Conservation (phyloP, 2,888 invertebrate genomes). For the Diplolepis rosae region DNA sequence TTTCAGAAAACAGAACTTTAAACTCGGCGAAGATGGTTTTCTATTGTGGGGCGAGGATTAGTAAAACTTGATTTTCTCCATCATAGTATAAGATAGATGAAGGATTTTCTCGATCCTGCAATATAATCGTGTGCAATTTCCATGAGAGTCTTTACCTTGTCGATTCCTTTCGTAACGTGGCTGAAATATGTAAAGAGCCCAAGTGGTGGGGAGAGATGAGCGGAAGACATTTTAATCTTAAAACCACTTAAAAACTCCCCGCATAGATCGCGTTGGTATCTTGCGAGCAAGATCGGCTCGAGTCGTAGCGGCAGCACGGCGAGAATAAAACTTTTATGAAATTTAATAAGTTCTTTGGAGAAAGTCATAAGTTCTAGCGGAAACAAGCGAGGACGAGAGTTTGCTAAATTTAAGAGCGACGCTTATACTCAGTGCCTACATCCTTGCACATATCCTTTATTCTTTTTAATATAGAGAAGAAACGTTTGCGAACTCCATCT, state of each 20-base stretch:
- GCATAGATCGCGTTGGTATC: conserved; percentile 67
- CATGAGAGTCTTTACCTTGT: conserved; percentile 36
- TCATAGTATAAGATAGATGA: too few species aligned
- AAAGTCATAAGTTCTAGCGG: conserved; percentile 62
- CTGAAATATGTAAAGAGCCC: conserved; percentile 58
- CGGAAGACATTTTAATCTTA: conserved; percentile 68
- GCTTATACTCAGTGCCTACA: conserved; percentile 53
- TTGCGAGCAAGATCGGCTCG: conserved; percentile 61
- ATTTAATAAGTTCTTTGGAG: conserved; percentile 71
- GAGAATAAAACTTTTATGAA: conserved; percentile 71
- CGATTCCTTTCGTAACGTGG: conserved; percentile 49
- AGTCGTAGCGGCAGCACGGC: conserved; percentile 41
- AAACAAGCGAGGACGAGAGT: conserved; percentile 55
- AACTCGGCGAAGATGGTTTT: neutral
- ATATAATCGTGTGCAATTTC: neutral
- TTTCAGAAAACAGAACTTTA: neutral
- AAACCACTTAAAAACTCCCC: conserved; percentile 69
- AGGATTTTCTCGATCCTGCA: neutral
- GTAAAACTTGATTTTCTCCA: too few species aligned
- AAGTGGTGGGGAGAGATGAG: conserved; percentile 46
- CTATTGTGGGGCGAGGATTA: neutral
- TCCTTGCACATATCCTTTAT: conserved; percentile 34
- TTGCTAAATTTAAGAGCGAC: conserved; percentile 62
- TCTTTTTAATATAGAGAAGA: conserved; percentile 14
- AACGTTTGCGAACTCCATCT: neutral